Evolutionary conservation across 2,113 vertebrate species (phyloP).

Genomic region (Nothocercus julius): DNA sequence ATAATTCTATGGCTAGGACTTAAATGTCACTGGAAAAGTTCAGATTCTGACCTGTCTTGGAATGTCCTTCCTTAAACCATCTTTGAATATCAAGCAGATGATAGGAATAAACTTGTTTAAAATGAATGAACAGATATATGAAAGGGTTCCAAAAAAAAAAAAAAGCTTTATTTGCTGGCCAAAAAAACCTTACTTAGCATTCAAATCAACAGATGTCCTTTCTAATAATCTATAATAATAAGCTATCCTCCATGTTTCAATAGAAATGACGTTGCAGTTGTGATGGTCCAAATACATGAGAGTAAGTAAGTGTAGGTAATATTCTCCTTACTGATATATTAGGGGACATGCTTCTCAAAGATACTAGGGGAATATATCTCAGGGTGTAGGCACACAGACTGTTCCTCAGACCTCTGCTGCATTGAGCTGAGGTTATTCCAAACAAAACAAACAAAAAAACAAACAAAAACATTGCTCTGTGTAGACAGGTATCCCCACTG

Average conservation of each 20-base stretch:
- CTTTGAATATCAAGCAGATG: slow-evolving; percentile 37
- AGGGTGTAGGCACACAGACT: background rate
- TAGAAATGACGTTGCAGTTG: background rate
- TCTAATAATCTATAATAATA: background rate
- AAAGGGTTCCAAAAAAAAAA: background rate
- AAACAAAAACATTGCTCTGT: background rate
- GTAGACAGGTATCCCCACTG: background rate
- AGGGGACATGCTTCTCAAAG: background rate
- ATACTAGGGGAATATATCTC: background rate
- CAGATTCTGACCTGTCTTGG: slow-evolving; percentile 45
- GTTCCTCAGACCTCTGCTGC: background rate
- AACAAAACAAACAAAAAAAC: too few relatives aligned
- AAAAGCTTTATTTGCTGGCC: background rate
- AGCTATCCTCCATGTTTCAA: background rate
- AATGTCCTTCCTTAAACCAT: background rate
- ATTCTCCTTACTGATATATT: background rate
- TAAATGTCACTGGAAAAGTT: slow-evolving; percentile 58
- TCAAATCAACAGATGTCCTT: background rate
- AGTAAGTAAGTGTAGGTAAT: background rate
- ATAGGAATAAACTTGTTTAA: slow-evolving; percentile 34
- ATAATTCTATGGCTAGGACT: slow-evolving; percentile 19
- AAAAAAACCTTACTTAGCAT: background rate
- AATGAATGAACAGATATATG: slow-evolving; percentile 16
- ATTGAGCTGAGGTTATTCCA: background rate
- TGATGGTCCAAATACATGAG: background rate